These are phyloP conservation scores for Brotula barbata DNA, from an alignment of 2,797 vertebrate species.

Conservation along the genomic window DNA sequence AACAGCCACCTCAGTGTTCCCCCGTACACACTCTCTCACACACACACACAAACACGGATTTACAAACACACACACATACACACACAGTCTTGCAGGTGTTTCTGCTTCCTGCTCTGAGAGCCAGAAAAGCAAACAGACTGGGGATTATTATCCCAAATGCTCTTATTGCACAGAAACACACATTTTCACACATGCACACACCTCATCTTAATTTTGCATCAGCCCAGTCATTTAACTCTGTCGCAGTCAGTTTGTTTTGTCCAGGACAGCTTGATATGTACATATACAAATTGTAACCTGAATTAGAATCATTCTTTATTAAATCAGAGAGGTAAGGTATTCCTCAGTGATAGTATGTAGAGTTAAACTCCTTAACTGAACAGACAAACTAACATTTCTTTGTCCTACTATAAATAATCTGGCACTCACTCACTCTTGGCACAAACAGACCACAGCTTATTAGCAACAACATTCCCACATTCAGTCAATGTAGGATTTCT, in stretches of 20 bases:
- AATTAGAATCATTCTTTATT: too few relatives aligned
- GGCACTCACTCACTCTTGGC: not conserved
- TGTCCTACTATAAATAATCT: not conserved
- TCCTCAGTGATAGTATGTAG: too few relatives aligned
- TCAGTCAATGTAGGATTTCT: too few relatives aligned
- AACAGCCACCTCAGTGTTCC: slow-evolving; percentile 75
- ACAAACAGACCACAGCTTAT: not conserved
- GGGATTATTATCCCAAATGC: slow-evolving; percentile 62
- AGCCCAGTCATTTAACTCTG: slow-evolving; percentile 19
- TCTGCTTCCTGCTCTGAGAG: slow-evolving; percentile 65
- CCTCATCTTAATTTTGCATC: slow-evolving; percentile 24
- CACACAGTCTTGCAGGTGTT: slow-evolving; percentile 70
- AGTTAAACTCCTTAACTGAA: too few relatives aligned
- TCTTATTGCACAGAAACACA: slow-evolving; percentile 32
- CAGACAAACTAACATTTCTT: too few relatives aligned
- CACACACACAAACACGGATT: slow-evolving; percentile 26
- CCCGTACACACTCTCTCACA: slow-evolving; percentile 16
- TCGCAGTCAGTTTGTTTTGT: slow-evolving; percentile 9
- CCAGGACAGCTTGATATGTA: not conserved
- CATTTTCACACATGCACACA: slow-evolving; percentile 16
- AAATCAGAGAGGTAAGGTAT: too few relatives aligned
- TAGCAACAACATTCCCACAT: too few relatives aligned
- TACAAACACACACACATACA: slow-evolving; percentile 21
- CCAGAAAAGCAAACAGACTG: slow-evolving; percentile 70
- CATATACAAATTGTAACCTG: too few relatives aligned